phyloP scores from a whole-genome alignment of 1,140 invertebrate genomes.

The Nymphalis io region DNA sequence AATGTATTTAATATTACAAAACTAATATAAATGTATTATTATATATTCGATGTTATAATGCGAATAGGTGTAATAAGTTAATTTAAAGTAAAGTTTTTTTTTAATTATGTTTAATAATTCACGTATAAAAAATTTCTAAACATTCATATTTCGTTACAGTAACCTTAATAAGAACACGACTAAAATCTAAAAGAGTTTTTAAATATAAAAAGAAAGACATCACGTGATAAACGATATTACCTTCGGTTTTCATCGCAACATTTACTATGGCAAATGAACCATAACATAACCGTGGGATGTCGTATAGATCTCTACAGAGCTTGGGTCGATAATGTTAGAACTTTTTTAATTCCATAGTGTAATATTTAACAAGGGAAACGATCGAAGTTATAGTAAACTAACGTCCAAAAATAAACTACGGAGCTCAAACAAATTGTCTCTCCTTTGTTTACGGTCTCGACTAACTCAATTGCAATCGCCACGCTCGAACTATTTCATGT shows the following conservation, averaged over 20 bases:
- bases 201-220: too few relatives aligned
- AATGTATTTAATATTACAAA: too few relatives aligned
- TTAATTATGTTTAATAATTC: too few relatives aligned
- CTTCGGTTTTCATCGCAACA: constrained; percentile 14
- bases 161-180: too few relatives aligned
- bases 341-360: constrained; percentile 35
- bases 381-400: constrained; percentile 14
- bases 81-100: too few relatives aligned
- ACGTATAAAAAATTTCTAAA: too few relatives aligned
- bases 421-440: background rate
- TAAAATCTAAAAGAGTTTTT: too few relatives aligned
- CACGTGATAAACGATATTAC: background rate
- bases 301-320: constrained; percentile 4
- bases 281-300: background rate
- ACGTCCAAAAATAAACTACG: constrained; percentile 6
- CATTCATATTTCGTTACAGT: too few relatives aligned
- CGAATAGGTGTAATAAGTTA: too few relatives aligned
- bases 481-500: constrained; percentile 13
- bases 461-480: constrained; percentile 13
- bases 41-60: too few relatives aligned
- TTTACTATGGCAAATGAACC: too few relatives aligned
- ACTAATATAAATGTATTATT: too few relatives aligned
- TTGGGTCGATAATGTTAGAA: constrained; percentile 29
- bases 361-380: constrained; percentile 31
- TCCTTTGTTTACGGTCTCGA: constrained; percentile 22